A percentile compares a stretch with the other conserved stretches of the same genome.
Conservation (phyloP, 2,113 vertebrate species). For the Hippocampus mohnikei region DNA sequence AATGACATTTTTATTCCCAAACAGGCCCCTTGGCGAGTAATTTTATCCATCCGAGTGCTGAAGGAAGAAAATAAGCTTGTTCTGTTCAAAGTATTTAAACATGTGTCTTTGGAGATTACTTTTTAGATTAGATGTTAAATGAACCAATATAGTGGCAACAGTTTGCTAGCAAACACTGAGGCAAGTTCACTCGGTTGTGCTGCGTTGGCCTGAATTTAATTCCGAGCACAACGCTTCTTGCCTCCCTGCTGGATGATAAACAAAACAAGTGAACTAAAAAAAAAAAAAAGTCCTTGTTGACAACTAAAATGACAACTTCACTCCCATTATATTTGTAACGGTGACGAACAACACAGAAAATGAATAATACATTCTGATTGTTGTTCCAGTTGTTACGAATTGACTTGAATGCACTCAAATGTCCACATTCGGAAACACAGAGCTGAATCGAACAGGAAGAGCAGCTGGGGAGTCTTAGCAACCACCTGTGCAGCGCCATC, state of each 20-base stretch:
- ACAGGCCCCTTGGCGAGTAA: constrained; percentile 3
- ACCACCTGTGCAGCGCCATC: not conserved
- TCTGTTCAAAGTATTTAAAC: constrained; percentile 4
- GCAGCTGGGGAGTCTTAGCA: too few relatives aligned
- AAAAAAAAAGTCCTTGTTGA: not conserved
- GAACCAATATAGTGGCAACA: constrained; percentile 6
- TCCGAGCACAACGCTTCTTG: not conserved
- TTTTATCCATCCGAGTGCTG: not conserved
- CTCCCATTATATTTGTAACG: not conserved
- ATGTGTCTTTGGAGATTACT: constrained; percentile 6
- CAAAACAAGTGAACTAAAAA: not conserved
- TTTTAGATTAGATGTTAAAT: constrained; percentile 12
- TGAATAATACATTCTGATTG: too few relatives aligned
- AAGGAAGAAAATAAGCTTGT: not conserved
- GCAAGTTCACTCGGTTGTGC: not conserved
- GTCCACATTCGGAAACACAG: too few relatives aligned
- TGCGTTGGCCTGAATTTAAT: not conserved
- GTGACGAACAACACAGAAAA: too few relatives aligned
- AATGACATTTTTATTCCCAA: constrained; percentile 2
- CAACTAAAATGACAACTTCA: not conserved
- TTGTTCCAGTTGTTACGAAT: too few relatives aligned
- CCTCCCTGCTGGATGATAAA: not conserved
- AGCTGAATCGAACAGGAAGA: too few relatives aligned
- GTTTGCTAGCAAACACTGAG: not conserved
- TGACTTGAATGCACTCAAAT: too few relatives aligned